Evolutionary conservation across 1,140 invertebrate genomes (phyloP).

Genomic region (Gonatopus flavifemur): DNA sequence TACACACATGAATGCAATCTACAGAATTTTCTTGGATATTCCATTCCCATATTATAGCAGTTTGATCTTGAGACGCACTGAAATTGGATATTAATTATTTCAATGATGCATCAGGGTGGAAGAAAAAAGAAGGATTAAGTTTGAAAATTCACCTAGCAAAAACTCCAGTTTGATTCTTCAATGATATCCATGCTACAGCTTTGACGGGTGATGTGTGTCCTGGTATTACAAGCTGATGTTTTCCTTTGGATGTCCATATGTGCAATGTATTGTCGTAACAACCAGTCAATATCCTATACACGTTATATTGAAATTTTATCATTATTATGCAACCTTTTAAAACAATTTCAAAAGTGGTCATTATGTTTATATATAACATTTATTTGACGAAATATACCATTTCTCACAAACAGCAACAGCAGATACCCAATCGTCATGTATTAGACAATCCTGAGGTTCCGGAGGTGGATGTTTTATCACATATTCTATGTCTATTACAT

Average conservation of each 20-base stretch:
- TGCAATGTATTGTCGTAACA: conserved; percentile 93
- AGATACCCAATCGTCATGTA: conserved; percentile 96
- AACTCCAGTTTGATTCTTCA: conserved; percentile 64
- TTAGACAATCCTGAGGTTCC: conserved; percentile 83
- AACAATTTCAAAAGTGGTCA: too few relatives aligned
- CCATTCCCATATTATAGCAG: conserved; percentile 89
- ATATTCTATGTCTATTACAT: conserved; percentile 86
- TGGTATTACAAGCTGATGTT: conserved; percentile 79
- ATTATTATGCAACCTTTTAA: too few relatives aligned
- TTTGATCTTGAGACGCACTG: conserved; percentile 90
- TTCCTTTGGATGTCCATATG: conserved; percentile 84
- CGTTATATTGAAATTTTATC: not conserved
- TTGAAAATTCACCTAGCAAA: conserved; percentile 69
- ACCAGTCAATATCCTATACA: conserved; percentile 85
- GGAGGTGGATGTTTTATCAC: conserved; percentile 85
- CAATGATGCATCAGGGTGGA: too few relatives aligned
- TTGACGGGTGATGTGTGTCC: conserved; percentile 86
- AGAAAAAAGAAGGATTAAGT: too few relatives aligned
- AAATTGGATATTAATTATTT: conserved; percentile 19
- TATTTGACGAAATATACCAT: conserved; percentile 71
- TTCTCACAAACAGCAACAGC: conserved; percentile 73
- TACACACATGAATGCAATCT: conserved; percentile 77
- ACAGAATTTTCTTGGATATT: conserved; percentile 75
- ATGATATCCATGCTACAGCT: conserved; percentile 81
- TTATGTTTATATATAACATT: too few relatives aligned